Conservation (phyloP, 1,140 invertebrate species). For the Pseudomyrmex dendroicus region DNA sequence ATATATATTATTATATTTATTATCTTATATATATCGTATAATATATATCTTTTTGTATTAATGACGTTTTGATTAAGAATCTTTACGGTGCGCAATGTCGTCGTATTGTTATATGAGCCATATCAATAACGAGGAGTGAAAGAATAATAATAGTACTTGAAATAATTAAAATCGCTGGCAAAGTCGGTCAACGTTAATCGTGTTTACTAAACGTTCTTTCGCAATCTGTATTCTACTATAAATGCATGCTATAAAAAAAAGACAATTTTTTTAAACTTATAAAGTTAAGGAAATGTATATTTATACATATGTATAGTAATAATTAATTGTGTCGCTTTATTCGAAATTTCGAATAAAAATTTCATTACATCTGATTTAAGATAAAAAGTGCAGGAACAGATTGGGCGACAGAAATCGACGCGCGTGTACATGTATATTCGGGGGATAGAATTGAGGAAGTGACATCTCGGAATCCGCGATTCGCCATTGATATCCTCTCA, state of each 20-base stretch:
- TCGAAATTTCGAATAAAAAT: too few species aligned
- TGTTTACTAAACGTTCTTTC: conserved; percentile 15
- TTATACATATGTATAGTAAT: background rate
- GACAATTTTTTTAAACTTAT: background rate
- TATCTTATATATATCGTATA: background rate
- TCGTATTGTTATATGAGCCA: conserved; percentile 21
- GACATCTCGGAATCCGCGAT: conserved; percentile 49
- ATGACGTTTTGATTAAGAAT: conserved; percentile 3
- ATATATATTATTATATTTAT: background rate
- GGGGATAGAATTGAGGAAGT: conserved; percentile 30
- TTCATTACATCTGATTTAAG: too few species aligned
- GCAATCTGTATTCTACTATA: background rate
- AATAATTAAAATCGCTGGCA: background rate
- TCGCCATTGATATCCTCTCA: conserved; percentile 51
- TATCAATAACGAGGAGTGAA: conserved; percentile 24
- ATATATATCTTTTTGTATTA: background rate
- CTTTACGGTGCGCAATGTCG: background rate
- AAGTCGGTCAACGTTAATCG: conserved; percentile 36
- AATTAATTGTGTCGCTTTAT: too few species aligned
- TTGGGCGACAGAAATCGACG: background rate
- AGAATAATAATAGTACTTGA: background rate
- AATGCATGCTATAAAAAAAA: too few species aligned
- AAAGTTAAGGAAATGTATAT: background rate
- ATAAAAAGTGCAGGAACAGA: background rate
- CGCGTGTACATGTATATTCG: background rate